Conservation (phyloP, 2,888 invertebrate species). For the Charanyca ferruginea region DNA sequence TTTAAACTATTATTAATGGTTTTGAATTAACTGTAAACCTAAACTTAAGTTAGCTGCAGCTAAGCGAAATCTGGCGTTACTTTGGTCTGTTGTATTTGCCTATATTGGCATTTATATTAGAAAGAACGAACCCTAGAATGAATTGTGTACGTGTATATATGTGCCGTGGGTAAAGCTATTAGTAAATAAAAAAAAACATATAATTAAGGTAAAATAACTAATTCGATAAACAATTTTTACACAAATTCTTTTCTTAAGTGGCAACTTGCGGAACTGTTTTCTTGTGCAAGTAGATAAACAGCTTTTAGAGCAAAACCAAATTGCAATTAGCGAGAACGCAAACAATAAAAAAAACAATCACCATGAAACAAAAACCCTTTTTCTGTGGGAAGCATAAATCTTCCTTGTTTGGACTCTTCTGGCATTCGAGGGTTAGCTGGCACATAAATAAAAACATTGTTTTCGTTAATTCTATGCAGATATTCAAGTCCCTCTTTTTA, state of each 20-base stretch:
- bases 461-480: conserved; percentile 60
- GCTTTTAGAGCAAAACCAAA: conserved; percentile 62
- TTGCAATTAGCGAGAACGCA: conserved; percentile 72
- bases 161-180: no score
- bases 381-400: conserved; percentile 80
- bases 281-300: conserved; percentile 26
- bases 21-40: no score
- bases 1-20: no score
- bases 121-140: no score
- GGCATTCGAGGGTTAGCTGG: conserved; percentile 73
- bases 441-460: conserved; percentile 76
- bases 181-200: no score
- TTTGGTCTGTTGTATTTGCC: no score
- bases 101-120: no score
- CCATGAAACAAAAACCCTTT: conserved; percentile 75
- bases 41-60: no score
- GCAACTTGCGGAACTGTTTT: conserved; percentile 11
- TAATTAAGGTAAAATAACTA: background rate
- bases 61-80: no score
- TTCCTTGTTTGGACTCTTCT: conserved; percentile 75
- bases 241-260: background rate
- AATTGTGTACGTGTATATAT: no score
- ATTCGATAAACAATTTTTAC: background rate
- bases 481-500: conserved; percentile 25
- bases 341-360: conserved; percentile 74